Conservation (phyloP, 2,888 invertebrate species). For the Heteromyza rotundicornis region DNA sequence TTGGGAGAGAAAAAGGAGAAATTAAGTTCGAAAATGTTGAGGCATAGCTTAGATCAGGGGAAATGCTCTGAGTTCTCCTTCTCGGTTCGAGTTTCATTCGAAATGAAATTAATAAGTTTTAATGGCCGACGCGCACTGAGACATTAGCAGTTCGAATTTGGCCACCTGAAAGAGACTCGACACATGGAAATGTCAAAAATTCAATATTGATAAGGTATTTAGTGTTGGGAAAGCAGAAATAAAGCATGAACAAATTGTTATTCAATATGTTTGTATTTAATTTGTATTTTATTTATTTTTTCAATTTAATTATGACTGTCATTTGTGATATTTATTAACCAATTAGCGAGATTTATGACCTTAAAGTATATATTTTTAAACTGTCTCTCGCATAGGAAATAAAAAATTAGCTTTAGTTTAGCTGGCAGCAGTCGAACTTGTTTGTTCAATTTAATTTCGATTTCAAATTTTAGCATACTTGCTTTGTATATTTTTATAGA, state of each 20-base stretch:
- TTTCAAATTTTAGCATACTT: no score
- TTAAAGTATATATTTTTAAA: no score
- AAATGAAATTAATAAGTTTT: conserved; percentile 22
- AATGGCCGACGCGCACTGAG: conserved; percentile 21
- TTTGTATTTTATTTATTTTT: background rate
- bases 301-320: background rate
- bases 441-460: no score
- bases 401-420: no score
- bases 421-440: no score
- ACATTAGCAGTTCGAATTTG: no score
- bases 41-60: background rate
- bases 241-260: no score
- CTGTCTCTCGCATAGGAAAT: no score
- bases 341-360: conserved; percentile 21
- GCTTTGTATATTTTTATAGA: no score
- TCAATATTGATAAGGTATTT: no score
- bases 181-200: no score
- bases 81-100: conserved; percentile 2
- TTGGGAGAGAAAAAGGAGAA: conserved; percentile 17
- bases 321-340: conserved; percentile 8
- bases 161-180: no score
- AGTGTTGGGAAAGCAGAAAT: background rate
- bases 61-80: background rate
- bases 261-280: background rate
- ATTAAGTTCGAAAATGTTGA: conserved; percentile 11